phyloP scores from a whole-genome alignment of 2,113 vertebrate species.

The Perognathus longimembris region DNA sequence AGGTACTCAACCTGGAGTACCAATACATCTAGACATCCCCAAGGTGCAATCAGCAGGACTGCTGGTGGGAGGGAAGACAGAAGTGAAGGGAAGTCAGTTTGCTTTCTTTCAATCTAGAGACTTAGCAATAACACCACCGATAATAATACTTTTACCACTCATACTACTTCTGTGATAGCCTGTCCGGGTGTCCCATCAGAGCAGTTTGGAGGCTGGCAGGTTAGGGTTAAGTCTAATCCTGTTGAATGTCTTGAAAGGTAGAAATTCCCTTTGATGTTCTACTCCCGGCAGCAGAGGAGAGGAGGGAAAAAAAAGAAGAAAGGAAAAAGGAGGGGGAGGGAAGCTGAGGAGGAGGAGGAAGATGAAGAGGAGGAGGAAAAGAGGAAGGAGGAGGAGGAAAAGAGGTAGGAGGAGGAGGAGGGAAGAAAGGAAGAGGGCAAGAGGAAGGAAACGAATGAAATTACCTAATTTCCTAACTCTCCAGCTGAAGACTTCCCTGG shows the following conservation, averaged over 20 bases:
- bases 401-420: not conserved
- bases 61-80: not conserved
- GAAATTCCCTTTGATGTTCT: not conserved
- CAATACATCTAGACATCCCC: not conserved
- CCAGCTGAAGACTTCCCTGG: constrained; percentile 35
- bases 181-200: not conserved
- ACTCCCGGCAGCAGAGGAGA: too few species aligned
- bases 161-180: too few species aligned
- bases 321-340: too few species aligned
- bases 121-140: not conserved
- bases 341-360: too few species aligned
- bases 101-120: not conserved
- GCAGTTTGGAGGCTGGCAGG: not conserved
- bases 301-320: too few species aligned
- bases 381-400: too few species aligned
- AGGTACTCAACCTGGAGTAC: not conserved
- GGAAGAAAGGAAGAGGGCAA: too few species aligned
- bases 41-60: not conserved
- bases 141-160: not conserved
- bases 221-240: not conserved
- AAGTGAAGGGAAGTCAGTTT: not conserved
- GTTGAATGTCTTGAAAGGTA: not conserved
- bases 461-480: too few species aligned
- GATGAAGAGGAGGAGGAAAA: too few species aligned
- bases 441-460: too few species aligned